Evolutionary conservation across 2,797 vertebrate genomes (phyloP).

Genomic region (Neostethus bicornis): DNA sequence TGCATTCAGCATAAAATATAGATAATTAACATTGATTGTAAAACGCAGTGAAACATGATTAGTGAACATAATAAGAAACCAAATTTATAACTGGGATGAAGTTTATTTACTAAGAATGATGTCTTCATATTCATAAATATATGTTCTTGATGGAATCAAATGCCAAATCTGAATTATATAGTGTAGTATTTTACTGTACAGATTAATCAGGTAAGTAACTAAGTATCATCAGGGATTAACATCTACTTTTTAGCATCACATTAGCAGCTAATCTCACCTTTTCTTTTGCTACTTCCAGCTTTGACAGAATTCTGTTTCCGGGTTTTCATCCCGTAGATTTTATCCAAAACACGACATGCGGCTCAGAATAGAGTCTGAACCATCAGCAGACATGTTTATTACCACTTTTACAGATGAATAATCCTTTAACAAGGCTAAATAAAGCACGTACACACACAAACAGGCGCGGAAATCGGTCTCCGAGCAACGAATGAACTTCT

Average conservation of each 20-base stretch:
- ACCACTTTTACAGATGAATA: constrained; percentile 13
- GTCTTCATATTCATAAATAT: too few species aligned
- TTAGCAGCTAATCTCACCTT: constrained; percentile 67
- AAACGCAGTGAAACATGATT: not conserved
- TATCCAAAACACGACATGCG: constrained; percentile 5
- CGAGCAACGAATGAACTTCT: constrained; percentile 52
- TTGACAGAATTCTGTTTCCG: constrained; percentile 60
- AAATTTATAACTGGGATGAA: too few species aligned
- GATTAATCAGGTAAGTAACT: constrained; percentile 13
- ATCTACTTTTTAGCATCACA: constrained; percentile 28
- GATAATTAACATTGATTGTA: not conserved
- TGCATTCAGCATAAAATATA: not conserved
- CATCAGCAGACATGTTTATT: constrained; percentile 33
- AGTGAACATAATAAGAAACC: not conserved
- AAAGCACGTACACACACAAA: constrained; percentile 1
- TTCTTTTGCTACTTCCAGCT: constrained; percentile 66
- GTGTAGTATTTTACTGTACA: not conserved
- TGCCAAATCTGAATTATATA: not conserved
- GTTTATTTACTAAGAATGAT: too few species aligned
- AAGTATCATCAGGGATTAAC: constrained; percentile 31
- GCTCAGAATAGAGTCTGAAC: not conserved
- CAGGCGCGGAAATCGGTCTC: constrained; percentile 34
- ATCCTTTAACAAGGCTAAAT: constrained; percentile 24
- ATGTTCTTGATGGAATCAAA: not conserved
- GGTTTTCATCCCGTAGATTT: constrained; percentile 76